These are phyloP conservation scores for Drosophila kurseongensis DNA, from an alignment of 1,140 invertebrate genomes.

Conservation along the genomic window DNA sequence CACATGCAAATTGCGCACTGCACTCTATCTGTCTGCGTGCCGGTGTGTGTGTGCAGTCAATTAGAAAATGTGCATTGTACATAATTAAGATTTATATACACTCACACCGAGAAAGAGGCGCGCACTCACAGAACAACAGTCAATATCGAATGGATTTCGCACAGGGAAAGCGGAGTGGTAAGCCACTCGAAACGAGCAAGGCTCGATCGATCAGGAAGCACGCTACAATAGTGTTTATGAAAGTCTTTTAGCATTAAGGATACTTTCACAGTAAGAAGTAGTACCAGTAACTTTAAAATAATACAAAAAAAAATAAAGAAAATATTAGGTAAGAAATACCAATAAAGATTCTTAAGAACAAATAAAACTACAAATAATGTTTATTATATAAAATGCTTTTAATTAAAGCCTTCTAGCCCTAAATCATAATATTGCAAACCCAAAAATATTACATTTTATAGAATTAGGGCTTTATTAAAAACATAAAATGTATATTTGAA, in stretches of 20 bases:
- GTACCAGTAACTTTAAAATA: no score
- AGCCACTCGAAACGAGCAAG: conserved; percentile 20
- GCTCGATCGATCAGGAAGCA: conserved; percentile 14
- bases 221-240: conserved; percentile 7
- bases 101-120: conserved; percentile 19
- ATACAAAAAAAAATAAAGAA: no score
- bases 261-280: no score
- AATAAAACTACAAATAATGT: no score
- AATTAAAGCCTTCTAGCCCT: no score
- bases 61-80: conserved; percentile 81
- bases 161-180: conserved; percentile 27
- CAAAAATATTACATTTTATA: no score
- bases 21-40: conserved; percentile 6
- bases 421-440: no score
- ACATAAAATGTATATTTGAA: no score
- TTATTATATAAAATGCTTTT: no score
- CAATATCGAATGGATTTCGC: conserved; percentile 62
- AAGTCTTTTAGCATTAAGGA: not conserved
- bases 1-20: conserved; percentile 8
- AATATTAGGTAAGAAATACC: not conserved
- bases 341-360: no score
- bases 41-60: conserved; percentile 60
- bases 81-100: conserved; percentile 80
- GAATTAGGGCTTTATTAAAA: no score
- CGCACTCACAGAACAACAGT: conserved; percentile 56